phyloP scores from a whole-genome alignment of 2,797 vertebrate species.

The Acridotheres tristis region DNA sequence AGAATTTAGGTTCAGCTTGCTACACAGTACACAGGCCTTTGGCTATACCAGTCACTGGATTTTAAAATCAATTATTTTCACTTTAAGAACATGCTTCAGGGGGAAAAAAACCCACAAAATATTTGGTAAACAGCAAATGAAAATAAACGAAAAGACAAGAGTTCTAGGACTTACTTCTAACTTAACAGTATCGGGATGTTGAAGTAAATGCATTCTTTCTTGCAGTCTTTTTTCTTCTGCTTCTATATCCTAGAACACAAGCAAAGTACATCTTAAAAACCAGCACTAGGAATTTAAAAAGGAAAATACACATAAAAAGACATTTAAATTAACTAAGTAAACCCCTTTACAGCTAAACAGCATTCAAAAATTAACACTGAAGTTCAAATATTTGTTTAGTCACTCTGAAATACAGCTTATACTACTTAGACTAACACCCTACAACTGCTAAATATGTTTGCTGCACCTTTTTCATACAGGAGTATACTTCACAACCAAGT shows the following conservation, averaged over 20 bases:
- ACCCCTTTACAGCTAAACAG: background rate
- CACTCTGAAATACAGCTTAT: background rate
- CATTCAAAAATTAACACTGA: background rate
- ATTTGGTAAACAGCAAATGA: slow-evolving; percentile 44
- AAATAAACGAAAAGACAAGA: slow-evolving; percentile 35
- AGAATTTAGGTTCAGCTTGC: slow-evolving; percentile 51
- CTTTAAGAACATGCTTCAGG: slow-evolving; percentile 53
- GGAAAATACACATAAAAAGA: background rate
- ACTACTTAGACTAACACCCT: background rate
- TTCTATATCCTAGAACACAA: slow-evolving; percentile 82
- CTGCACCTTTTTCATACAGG: background rate
- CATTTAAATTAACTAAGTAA: background rate
- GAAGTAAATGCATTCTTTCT: slow-evolving; percentile 45
- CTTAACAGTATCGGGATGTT: slow-evolving; percentile 72
- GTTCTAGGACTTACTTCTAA: slow-evolving; percentile 81
- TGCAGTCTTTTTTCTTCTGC: slow-evolving; percentile 77
- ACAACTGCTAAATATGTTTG: background rate
- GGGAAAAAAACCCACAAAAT: background rate
- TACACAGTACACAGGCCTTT: slow-evolving; percentile 53
- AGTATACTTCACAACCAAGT: background rate
- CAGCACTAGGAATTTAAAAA: background rate
- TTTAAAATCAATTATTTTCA: slow-evolving; percentile 70
- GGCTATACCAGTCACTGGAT: slow-evolving; percentile 65
- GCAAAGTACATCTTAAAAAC: slow-evolving; percentile 21
- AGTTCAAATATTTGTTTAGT: background rate